Evolutionary conservation across 2,888 invertebrate species (phyloP).

Genomic region (Erebia ligea): DNA sequence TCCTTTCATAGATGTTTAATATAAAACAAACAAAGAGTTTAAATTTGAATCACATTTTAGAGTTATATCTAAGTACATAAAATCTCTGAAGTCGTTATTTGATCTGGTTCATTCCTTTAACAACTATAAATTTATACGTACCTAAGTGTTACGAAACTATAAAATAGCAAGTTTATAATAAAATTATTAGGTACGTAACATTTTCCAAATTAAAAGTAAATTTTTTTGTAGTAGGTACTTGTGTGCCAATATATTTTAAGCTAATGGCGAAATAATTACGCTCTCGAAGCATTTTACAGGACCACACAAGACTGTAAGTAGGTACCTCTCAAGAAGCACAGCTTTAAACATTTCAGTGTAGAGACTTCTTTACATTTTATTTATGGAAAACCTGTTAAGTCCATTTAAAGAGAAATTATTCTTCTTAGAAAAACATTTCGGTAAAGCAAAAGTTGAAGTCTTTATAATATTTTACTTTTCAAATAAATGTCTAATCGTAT

Average conservation of each 20-base stretch:
- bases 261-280: constrained; percentile 77
- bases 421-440: background rate
- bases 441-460: constrained; percentile 3
- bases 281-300: constrained; percentile 63
- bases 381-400: constrained; percentile 33
- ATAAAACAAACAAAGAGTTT: too few species aligned
- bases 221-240: constrained; percentile 57
- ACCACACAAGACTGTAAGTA: too few species aligned
- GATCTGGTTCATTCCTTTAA: too few species aligned
- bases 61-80: too few species aligned
- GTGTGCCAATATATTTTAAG: constrained; percentile 70
- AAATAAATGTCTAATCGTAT: constrained; percentile 18
- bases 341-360: constrained; percentile 47
- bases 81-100: too few species aligned
- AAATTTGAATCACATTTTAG: too few species aligned
- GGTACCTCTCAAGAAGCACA: constrained; percentile 64
- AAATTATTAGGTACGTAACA: constrained; percentile 45
- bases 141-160: constrained; percentile 1
- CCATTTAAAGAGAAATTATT: constrained; percentile 15
- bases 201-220: constrained; percentile 53
- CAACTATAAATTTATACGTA: too few species aligned
- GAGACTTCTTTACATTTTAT: constrained; percentile 39
- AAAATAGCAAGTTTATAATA: constrained; percentile 53
- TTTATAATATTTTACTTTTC: constrained; percentile 4
- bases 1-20: too few species aligned